Base-by-base conservation (phyloP, 1,140 invertebrate genomes). In the Lamellibrachia luymesi region DNA sequence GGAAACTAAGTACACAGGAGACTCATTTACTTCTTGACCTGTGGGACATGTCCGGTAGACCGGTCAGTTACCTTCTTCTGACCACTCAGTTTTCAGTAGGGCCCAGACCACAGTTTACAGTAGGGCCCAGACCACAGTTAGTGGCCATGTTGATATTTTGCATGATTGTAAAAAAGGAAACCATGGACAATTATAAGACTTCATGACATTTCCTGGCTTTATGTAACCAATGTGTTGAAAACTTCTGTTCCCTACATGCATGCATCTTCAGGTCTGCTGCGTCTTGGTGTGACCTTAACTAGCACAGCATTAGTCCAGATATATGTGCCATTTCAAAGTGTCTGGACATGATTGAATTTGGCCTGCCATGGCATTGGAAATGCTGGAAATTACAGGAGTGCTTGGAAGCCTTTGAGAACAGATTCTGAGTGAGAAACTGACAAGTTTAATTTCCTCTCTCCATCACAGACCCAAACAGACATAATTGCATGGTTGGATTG, bases 31-130 rank as follows among this genome's bases (percentile, higher is more conserved):
- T 91, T 25, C 91, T 91, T 50, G 91, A 91, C 49, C 91, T 91
- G 91, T 91, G 91, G 91, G 91, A 91, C 25, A 50, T 91, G 91
- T 91, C 91, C 13, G 91, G 91, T n/a, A 10, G 91, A 51, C 49
- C 13, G 91, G 91, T 91, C 17, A 91, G 91, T 50, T 10, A 25
- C 91, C 49, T 4, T 91, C 91, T 91, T 22, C 64, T 80, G 64
- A 80, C 64, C 64, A 80, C 64, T 17, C 64, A 80, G 64, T 22
- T 17, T 80, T 0, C 64, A 80, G 4, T 80, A 22, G 64, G 13
- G 38, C 38, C 38, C 38, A 38, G 38, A n/a, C n/a, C n/a, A n/a
- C 64, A 80, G 13, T 80, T 80, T 2, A 22, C 64, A 17, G 13
- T 80, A 80, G 25, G 64, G 64, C 64, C 25, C 4, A 80, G 7